Evolutionary conservation across 2,113 vertebrate species (phyloP).

Genomic region (Corythaixoides concolor): DNA sequence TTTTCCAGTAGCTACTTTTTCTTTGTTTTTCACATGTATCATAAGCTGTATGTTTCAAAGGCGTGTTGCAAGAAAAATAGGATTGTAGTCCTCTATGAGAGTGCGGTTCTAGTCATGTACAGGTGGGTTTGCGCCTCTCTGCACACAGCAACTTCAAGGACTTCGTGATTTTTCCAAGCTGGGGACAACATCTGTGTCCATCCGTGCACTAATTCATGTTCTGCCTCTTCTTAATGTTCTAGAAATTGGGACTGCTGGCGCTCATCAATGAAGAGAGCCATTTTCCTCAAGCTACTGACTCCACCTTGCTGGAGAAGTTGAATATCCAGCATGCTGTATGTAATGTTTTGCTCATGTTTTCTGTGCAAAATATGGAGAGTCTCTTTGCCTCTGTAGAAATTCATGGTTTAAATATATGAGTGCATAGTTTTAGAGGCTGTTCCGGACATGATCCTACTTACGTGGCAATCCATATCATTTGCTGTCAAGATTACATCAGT

Average conservation of each 20-base stretch:
- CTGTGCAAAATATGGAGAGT: neutral
- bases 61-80: neutral
- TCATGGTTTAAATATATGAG: neutral
- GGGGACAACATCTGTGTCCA: neutral
- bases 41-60: neutral
- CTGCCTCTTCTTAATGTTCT: constrained; percentile 1
- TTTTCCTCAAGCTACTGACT: constrained; percentile 95
- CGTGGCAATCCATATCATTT: neutral
- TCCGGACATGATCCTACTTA: neutral
- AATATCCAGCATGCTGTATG: constrained; percentile 92
- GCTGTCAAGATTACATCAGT: neutral
- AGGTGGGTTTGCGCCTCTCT: neutral
- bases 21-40: neutral
- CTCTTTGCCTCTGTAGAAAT: neutral
- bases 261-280: constrained; percentile 98
- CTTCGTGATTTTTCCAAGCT: neutral
- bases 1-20: neutral
- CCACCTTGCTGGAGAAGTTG: constrained; percentile 91
- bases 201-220: neutral
- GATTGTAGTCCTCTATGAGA: neutral
- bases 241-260: constrained; percentile 96
- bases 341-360: neutral
- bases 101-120: neutral
- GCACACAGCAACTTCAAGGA: neutral
- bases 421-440: neutral